phyloP scores from a whole-genome alignment of 2,888 invertebrate genomes.

The Balanococcus diminutus region DNA sequence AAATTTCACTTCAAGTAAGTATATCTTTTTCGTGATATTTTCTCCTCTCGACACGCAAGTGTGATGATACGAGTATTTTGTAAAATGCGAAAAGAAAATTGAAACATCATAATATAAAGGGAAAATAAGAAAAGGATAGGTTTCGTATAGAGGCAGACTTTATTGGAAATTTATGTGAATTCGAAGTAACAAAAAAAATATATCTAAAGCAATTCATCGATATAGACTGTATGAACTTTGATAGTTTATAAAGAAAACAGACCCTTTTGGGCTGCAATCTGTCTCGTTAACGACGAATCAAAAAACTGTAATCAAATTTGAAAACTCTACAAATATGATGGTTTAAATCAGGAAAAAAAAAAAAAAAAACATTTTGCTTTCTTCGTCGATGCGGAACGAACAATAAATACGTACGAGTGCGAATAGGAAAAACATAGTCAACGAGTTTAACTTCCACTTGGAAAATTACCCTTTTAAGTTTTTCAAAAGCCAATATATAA shows the following conservation, averaged over 20 bases:
- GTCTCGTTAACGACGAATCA: constrained; percentile 32
- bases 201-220: constrained; percentile 13
- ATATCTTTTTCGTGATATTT: not conserved
- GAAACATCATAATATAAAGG: not conserved
- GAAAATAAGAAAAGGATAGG: not conserved
- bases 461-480: constrained; percentile 43
- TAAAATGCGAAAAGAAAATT: not conserved
- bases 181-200: not conserved
- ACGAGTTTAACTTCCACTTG: constrained; percentile 39
- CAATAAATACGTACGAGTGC: not conserved
- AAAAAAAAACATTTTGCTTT: not conserved
- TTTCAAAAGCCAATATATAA: constrained; percentile 39
- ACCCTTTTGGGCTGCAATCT: not conserved
- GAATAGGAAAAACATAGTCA: not conserved
- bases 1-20: not conserved
- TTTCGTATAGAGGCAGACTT: not conserved
- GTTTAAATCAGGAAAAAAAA: not conserved
- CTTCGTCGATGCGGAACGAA: not conserved
- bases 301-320: constrained; percentile 22
- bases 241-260: not conserved
- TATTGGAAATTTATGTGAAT: not conserved
- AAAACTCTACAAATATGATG: constrained; percentile 34
- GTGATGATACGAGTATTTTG: not conserved
- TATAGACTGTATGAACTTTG: not conserved
- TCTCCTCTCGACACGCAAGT: not conserved